phyloP scores from a whole-genome alignment of 2,888 invertebrate species.

The Megastigmus dorsalis region DNA sequence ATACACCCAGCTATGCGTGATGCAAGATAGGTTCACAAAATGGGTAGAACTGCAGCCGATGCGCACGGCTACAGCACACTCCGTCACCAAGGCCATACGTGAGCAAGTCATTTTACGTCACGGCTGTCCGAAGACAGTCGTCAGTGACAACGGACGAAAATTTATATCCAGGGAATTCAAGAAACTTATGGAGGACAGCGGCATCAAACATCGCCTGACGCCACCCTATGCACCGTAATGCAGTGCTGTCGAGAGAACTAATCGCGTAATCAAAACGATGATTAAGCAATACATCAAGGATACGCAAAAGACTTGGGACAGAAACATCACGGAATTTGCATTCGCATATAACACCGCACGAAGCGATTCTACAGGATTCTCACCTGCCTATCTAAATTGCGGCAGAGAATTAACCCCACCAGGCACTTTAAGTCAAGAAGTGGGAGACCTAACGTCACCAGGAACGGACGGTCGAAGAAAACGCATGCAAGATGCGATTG shows the following conservation, averaged over 20 bases:
- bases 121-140: not conserved
- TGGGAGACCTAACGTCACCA: no score
- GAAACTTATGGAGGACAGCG: not conserved
- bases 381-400: no score
- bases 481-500: no score
- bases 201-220: not conserved
- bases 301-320: no score
- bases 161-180: constrained; percentile 25
- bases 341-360: not conserved
- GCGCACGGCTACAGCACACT: not conserved
- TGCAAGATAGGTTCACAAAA: constrained; percentile 37
- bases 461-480: no score
- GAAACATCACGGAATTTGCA: not conserved
- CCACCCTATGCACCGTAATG: not conserved
- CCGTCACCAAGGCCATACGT: not conserved
- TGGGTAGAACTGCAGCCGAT: constrained; percentile 36
- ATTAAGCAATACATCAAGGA: no score
- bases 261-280: not conserved
- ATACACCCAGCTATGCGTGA: no score
- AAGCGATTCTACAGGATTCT: not conserved
- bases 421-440: no score
- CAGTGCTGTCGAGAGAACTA: not conserved
- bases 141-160: constrained; percentile 41
- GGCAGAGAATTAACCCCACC: no score
- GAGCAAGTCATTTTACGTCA: not conserved